Percentiles rank a stretch among this genome's conserved stretches.
Conservation (phyloP, 1,140 invertebrate species). For the Pollicipes pollicipes region DNA sequence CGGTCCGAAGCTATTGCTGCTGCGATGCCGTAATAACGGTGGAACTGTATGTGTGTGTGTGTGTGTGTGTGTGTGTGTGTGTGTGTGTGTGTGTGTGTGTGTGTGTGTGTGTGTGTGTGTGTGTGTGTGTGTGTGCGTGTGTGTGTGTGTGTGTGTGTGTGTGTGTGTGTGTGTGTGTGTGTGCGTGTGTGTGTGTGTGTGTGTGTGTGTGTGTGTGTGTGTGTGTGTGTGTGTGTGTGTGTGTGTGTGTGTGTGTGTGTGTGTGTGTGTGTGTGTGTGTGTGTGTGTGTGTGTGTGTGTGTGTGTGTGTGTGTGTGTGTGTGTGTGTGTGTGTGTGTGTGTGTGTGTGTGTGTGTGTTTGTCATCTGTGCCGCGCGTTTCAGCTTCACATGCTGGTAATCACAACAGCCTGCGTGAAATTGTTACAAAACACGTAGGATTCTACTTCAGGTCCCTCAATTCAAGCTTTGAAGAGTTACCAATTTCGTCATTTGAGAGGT, state of each 20-base stretch:
- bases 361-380: too few relatives aligned
- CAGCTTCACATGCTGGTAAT: too few relatives aligned
- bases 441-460: too few relatives aligned
- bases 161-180: conserved; percentile 6
- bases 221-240: conserved; percentile 4
- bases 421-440: too few relatives aligned
- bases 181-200: conserved; percentile 7
- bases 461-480: too few relatives aligned
- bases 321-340: conserved; percentile 4
- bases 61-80: neutral
- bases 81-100: neutral
- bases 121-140: conserved; percentile 9
- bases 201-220: conserved; percentile 6
- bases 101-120: conserved; percentile 5
- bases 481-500: too few relatives aligned
- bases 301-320: conserved; percentile 6
- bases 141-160: conserved; percentile 1
- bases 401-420: too few relatives aligned
- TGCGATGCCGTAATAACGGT: too few relatives aligned
- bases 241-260: conserved; percentile 6
- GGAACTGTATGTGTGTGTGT: neutral
- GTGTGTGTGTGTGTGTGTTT: too few relatives aligned
- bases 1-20: too few relatives aligned
- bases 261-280: conserved; percentile 3
- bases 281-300: conserved; percentile 6